These are phyloP conservation scores for Semnopithecus entellus DNA, from an alignment of 2,113 vertebrate genomes.

Conservation along the genomic window DNA sequence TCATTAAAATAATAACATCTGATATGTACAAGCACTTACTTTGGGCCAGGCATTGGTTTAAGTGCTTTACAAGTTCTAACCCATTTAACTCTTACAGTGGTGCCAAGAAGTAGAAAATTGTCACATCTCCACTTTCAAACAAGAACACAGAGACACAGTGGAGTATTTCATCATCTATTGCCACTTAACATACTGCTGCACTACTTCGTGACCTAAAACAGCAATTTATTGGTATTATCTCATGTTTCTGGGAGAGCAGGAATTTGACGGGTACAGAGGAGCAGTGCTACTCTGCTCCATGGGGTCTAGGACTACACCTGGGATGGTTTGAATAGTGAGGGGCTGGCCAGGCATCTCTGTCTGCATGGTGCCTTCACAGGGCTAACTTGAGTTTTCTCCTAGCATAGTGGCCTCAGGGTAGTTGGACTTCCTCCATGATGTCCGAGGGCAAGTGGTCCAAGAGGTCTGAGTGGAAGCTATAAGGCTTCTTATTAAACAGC, in stretches of 20 bases:
- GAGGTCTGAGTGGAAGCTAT: background rate
- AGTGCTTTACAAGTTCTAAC: background rate
- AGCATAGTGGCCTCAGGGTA: background rate
- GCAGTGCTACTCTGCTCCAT: background rate
- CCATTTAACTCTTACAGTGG: background rate
- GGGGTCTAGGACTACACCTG: background rate
- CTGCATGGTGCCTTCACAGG: background rate
- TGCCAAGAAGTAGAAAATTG: background rate
- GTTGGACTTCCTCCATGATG: background rate
- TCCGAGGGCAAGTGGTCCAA: background rate
- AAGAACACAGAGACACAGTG: background rate
- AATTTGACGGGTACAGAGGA: background rate
- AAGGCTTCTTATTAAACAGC: background rate
- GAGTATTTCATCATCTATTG: background rate
- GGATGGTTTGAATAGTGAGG: background rate
- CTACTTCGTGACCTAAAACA: background rate
- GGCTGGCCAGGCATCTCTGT: background rate
- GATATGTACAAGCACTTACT: conserved; percentile 15
- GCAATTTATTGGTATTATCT: background rate
- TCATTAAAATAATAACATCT: conserved; percentile 3
- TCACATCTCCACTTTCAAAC: background rate
- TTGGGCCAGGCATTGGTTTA: background rate
- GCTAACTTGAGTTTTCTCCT: background rate
- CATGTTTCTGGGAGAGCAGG: background rate
- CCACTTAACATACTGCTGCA: background rate